Conservation (phyloP, 2,797 vertebrate species). For the Pseudopleuronectes americanus region DNA sequence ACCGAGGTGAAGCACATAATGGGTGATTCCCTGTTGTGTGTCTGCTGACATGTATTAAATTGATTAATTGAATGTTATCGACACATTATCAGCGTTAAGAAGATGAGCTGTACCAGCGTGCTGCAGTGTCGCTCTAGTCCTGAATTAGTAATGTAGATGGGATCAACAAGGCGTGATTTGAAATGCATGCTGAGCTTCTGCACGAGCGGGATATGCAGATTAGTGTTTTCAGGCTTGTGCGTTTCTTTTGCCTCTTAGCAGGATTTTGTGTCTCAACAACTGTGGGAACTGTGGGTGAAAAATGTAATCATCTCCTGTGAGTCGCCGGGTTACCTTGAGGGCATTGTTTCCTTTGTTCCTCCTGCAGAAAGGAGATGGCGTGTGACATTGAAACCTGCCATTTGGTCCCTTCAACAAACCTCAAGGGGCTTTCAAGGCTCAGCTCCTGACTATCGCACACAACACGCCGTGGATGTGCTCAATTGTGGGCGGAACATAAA, state of each 20-base stretch:
- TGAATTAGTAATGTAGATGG: conserved; percentile 42
- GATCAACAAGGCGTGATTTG: conserved; percentile 11
- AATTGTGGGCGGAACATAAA: conserved; percentile 70
- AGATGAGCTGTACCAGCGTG: conserved; percentile 2
- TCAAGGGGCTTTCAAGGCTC: conserved; percentile 41
- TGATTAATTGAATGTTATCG: conserved; percentile 30
- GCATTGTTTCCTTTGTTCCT: conserved; percentile 15
- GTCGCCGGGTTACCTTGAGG: conserved; percentile 3
- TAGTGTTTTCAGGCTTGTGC: neutral
- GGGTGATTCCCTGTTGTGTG: neutral
- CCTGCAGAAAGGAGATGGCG: neutral
- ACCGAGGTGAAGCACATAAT: no score
- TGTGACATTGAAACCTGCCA: conserved; percentile 31
- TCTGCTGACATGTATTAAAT: neutral
- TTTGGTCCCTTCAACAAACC: conserved; percentile 30
- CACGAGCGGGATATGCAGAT: conserved; percentile 4
- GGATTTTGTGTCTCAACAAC: conserved; percentile 18
- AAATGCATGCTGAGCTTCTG: no score
- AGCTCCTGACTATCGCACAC: conserved; percentile 30
- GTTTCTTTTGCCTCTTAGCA: neutral
- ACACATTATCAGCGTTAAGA: neutral
- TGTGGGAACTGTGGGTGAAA: neutral
- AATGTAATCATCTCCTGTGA: neutral
- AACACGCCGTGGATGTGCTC: conserved; percentile 25
- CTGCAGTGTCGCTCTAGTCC: conserved; percentile 7